phyloP scores from a whole-genome alignment of 2,888 invertebrate species.

The Drosophila demipolita region DNA sequence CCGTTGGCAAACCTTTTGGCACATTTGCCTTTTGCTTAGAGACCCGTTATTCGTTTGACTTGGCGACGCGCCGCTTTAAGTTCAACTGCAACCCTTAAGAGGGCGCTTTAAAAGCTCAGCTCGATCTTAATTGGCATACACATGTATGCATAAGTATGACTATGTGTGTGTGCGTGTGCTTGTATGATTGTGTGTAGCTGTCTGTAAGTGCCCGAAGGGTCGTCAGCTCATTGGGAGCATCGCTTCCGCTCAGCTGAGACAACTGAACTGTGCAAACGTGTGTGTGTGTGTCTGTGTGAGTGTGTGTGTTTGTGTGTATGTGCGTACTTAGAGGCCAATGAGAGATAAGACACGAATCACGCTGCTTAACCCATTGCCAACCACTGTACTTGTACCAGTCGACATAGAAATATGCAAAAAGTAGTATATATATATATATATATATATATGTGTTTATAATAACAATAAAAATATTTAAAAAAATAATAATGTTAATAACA shows the following conservation, averaged over 20 bases:
- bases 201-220: conserved; percentile 24
- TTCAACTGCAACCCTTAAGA: conserved; percentile 17
- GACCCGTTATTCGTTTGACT: conserved; percentile 55
- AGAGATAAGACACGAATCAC: conserved; percentile 51
- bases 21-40: conserved; percentile 53
- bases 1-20: conserved; percentile 56
- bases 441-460: too few species aligned
- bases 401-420: neutral
- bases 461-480: too few species aligned
- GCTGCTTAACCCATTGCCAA: neutral
- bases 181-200: conserved; percentile 2
- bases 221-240: conserved; percentile 24
- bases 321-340: conserved; percentile 34
- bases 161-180: neutral
- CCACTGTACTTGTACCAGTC: neutral
- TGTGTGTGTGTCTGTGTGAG: neutral
- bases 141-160: neutral
- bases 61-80: conserved; percentile 54
- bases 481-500: neutral
- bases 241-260: conserved; percentile 49
- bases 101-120: conserved; percentile 30
- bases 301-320: neutral
- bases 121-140: conserved; percentile 52
- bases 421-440: too few species aligned
- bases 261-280: conserved; percentile 38